Evolutionary conservation across 2,797 vertebrate species (phyloP).

Genomic region (Cichlasoma orientale): DNA sequence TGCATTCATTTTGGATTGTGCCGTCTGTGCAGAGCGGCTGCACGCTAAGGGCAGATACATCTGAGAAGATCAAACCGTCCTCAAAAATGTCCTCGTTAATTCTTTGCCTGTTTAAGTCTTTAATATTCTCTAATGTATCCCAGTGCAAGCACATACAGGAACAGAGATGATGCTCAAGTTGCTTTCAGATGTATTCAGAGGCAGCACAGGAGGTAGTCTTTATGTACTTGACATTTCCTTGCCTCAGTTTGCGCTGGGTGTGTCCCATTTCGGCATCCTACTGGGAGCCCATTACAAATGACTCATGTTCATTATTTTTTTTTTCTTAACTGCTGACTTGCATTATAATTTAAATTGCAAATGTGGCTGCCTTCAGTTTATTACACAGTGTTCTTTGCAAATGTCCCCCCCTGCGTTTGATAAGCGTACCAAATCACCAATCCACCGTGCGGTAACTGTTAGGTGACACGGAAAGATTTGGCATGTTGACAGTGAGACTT

Average conservation of each 20-base stretch:
- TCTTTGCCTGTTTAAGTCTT: slow-evolving; percentile 9
- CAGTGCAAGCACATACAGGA: neutral
- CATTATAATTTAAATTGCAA: slow-evolving; percentile 10
- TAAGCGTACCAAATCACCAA: neutral
- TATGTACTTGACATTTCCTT: slow-evolving; percentile 63
- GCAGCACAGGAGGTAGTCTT: slow-evolving; percentile 41
- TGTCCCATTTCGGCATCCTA: slow-evolving; percentile 34
- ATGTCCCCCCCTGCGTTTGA: slow-evolving; percentile 4
- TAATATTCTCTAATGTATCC: neutral
- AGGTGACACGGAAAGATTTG: slow-evolving; percentile 1
- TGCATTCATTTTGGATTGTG: no score
- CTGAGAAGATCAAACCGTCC: neutral
- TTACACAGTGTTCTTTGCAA: slow-evolving; percentile 1
- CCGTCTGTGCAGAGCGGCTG: accelerated
- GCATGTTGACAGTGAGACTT: slow-evolving; percentile 15
- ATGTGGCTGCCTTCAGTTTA: neutral
- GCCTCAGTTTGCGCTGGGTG: slow-evolving; percentile 33
- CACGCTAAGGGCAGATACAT: neutral
- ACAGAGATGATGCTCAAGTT: slow-evolving; percentile 9
- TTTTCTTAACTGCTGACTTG: neutral
- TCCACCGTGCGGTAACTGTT: neutral
- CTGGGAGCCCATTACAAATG: slow-evolving; percentile 1
- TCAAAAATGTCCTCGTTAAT: neutral
- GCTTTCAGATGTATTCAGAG: slow-evolving; percentile 40
- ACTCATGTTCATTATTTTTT: neutral